A percentile compares a stretch with the other conserved stretches of the same genome.
phyloP scores from a whole-genome alignment of 2,113 vertebrate species.

The Grammomys surdaster region DNA sequence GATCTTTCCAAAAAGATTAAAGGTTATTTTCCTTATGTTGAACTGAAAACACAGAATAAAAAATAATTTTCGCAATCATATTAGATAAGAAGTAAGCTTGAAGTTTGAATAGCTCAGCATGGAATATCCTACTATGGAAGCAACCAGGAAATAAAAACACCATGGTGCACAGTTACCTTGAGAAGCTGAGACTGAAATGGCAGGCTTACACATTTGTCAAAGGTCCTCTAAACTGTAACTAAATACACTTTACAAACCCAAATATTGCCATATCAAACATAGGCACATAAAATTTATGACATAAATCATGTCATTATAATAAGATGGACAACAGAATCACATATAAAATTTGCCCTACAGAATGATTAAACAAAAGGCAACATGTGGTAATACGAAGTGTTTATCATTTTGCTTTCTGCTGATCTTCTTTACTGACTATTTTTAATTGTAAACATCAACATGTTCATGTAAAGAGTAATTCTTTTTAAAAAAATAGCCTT shows the following conservation, averaged over 20 bases:
- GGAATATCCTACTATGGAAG: background rate
- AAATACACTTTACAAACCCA: background rate
- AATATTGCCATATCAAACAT: background rate
- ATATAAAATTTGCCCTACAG: background rate
- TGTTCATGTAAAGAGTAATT: background rate
- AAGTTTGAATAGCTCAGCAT: constrained; percentile 19
- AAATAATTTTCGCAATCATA: constrained; percentile 3
- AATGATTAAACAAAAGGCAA: background rate
- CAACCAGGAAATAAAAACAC: background rate
- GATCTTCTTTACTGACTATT: background rate
- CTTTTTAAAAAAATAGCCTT: background rate
- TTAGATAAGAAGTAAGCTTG: background rate
- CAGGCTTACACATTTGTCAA: background rate
- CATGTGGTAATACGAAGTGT: background rate
- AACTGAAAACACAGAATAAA: background rate
- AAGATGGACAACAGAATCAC: background rate
- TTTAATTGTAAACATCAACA: background rate
- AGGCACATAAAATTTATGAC: background rate
- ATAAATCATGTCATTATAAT: background rate
- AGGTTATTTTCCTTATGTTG: background rate
- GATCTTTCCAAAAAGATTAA: background rate
- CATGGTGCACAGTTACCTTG: background rate
- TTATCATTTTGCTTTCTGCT: background rate
- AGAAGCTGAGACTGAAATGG: background rate
- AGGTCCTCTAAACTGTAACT: background rate